A percentile compares a stretch with the other conserved stretches of the same genome.
These are phyloP conservation scores for Napeogenes sylphis DNA, from an alignment of 2,888 invertebrate species.

Conservation along the genomic window DNA sequence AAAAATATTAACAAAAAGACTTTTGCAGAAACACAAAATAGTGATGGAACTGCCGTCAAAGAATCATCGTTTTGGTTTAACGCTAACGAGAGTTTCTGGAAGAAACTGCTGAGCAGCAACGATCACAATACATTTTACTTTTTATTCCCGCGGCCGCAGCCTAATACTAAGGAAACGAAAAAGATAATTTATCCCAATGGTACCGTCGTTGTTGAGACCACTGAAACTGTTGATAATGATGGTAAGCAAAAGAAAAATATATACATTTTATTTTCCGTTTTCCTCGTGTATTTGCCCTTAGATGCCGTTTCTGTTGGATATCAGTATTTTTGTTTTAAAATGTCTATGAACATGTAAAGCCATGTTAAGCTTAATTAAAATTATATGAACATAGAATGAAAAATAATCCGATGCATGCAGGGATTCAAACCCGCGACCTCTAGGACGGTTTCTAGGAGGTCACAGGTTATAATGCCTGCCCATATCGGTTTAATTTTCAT, in stretches of 20 bases:
- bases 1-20: background rate
- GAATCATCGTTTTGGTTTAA: constrained; percentile 4
- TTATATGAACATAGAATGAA: too few species aligned
- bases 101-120: constrained; percentile 30
- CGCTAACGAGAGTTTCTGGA: constrained; percentile 28
- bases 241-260: background rate
- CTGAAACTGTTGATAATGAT: background rate
- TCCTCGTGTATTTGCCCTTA: background rate
- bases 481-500: background rate
- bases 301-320: too few species aligned
- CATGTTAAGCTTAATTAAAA: too few species aligned
- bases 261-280: background rate
- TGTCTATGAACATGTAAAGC: too few species aligned
- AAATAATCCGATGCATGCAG: too few species aligned
- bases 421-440: too few species aligned
- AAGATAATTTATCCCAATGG: constrained; percentile 50
- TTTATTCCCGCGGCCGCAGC: constrained; percentile 39
- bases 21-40: background rate
- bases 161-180: constrained; percentile 37
- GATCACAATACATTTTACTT: constrained; percentile 40
- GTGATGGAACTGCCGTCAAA: background rate
- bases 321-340: too few species aligned
- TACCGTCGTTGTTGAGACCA: constrained; percentile 30
- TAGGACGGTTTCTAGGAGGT: too few species aligned
- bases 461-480: too few species aligned